Conservation (phyloP, 37 sponge, comb jelly and placozoan genomes). For the Haliclona indistincta region DNA sequence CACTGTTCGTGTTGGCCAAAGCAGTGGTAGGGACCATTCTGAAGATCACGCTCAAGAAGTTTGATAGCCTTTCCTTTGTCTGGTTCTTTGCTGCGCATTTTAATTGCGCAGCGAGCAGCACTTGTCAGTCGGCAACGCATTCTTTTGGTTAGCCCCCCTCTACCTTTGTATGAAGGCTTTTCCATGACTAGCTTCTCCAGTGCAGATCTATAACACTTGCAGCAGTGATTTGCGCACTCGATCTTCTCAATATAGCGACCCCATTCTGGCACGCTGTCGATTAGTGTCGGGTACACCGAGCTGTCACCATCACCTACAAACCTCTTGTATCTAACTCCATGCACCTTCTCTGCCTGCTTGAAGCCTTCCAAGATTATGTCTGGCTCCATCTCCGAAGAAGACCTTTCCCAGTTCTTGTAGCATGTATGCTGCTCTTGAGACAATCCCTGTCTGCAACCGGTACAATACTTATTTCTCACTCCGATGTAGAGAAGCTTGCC, state of each 20-base stretch:
- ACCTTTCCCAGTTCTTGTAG: conserved; percentile 4
- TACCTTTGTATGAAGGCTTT: conserved; percentile 47
- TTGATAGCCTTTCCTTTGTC: conserved; percentile 18
- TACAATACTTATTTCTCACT: not conserved
- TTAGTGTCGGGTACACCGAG: conserved; percentile 35
- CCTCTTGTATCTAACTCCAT: conserved; percentile 39
- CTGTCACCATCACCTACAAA: conserved; percentile 50
- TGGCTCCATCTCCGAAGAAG: not conserved
- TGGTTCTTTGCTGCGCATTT: conserved; percentile 22
- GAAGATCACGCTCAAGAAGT: conserved; percentile 20
- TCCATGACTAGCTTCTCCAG: conserved; percentile 46
- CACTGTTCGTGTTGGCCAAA: conserved; percentile 47
- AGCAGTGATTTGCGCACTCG: conserved; percentile 59
- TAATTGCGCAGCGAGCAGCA: conserved; percentile 45
- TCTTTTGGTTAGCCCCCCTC: conserved; percentile 23
- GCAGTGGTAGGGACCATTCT: conserved; percentile 54
- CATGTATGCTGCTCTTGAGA: not conserved
- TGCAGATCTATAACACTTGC: conserved; percentile 44
- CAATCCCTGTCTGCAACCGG: not conserved
- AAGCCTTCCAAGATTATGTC: conserved; percentile 62
- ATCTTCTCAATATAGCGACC: conserved; percentile 29
- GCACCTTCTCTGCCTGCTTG: conserved; percentile 19
- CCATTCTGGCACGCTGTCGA: conserved; percentile 28
- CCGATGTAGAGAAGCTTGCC: conserved; percentile 1
- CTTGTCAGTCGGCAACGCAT: conserved; percentile 7